These are phyloP conservation scores for Drosophila robusta DNA, from an alignment of 2,888 invertebrate genomes.

Conservation along the genomic window DNA sequence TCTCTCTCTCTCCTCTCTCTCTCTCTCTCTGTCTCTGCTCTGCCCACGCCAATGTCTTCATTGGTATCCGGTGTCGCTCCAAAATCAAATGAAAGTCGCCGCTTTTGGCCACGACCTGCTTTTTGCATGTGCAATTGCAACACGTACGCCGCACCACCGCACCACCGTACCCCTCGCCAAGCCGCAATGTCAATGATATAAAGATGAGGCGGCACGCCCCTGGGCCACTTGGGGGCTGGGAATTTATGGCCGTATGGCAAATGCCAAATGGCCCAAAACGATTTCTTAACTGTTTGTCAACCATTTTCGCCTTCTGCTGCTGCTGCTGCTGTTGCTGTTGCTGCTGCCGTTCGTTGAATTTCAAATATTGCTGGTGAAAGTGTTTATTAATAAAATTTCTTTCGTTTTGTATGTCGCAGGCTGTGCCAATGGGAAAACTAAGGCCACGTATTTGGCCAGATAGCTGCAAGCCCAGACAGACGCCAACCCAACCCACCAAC, in stretches of 20 bases:
- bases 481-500: not conserved
- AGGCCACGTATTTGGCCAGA: conserved; percentile 34
- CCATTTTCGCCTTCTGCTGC: conserved; percentile 43
- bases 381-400: conserved; percentile 79
- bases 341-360: conserved; percentile 50
- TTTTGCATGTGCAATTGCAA: conserved; percentile 57
- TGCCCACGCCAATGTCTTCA: conserved; percentile 20
- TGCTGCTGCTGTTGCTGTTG: conserved; percentile 19
- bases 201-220: conserved; percentile 57
- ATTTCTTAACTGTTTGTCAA: conserved; percentile 58
- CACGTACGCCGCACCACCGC: conserved; percentile 53
- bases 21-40: conserved; percentile 1
- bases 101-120: conserved; percentile 66
- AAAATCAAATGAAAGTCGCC: conserved; percentile 78
- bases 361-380: conserved; percentile 77
- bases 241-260: conserved; percentile 72
- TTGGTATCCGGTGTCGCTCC: conserved; percentile 79
- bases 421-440: conserved; percentile 47
- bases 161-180: not conserved
- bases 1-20: conserved; percentile 1
- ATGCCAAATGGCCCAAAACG: conserved; percentile 59
- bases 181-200: conserved; percentile 51
- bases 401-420: conserved; percentile 43
- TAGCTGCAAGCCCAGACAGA: conserved; percentile 2
- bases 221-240: conserved; percentile 10